phyloP scores from a whole-genome alignment of 23 tunicate species.

The Phallusia fumigata region DNA sequence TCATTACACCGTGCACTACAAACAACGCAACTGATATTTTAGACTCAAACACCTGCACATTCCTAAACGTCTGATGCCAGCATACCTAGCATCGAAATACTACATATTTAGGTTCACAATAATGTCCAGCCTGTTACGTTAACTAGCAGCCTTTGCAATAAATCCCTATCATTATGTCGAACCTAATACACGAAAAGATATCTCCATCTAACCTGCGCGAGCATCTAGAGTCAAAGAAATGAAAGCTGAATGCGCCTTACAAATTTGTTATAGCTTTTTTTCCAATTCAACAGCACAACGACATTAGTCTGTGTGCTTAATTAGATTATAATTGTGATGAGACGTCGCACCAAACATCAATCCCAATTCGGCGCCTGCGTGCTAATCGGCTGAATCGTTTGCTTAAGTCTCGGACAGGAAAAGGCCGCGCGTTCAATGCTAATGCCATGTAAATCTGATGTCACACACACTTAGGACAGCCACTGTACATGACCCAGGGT shows the following conservation, averaged over 20 bases:
- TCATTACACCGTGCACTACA: no score
- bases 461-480: not conserved
- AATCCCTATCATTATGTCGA: no score
- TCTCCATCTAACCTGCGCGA: no score
- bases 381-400: not conserved
- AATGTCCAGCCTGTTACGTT: no score
- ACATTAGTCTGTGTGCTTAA: not conserved
- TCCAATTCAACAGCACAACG: not conserved
- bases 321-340: conserved; percentile 6
- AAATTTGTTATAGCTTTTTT: not conserved
- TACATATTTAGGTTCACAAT: no score
- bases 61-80: no score
- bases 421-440: not conserved
- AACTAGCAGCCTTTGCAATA: no score
- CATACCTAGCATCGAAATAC: no score
- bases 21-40: no score
- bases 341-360: not conserved
- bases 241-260: not conserved
- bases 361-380: not conserved
- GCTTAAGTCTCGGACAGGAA: not conserved
- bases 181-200: no score
- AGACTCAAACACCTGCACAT: no score
- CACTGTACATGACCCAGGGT: not conserved
- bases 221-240: not conserved
- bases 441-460: conserved; percentile 14